A percentile compares a stretch with the other conserved stretches of the same genome.
phyloP scores from a whole-genome alignment of 1,140 invertebrate species.

The Philaenus spumarius region DNA sequence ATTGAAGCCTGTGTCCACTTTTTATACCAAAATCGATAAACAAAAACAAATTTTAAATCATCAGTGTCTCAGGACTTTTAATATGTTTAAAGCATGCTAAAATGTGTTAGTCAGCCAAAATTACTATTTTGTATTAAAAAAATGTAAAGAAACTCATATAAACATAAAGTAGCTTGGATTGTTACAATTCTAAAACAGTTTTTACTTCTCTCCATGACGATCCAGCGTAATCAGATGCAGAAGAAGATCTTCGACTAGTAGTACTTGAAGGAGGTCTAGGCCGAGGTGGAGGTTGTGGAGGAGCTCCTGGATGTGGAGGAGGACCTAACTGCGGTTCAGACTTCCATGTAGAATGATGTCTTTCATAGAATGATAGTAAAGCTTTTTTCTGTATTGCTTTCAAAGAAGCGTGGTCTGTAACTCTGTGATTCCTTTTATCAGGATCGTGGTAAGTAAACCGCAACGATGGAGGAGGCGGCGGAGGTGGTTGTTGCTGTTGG shows the following conservation, averaged over 20 bases:
- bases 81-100: no score
- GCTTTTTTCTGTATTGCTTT: slow-evolving; percentile 86
- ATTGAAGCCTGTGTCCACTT: no score
- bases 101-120: no score
- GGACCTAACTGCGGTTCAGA: slow-evolving; percentile 52
- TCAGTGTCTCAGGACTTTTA: no score
- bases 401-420: slow-evolving; percentile 52
- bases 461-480: slow-evolving; percentile 34
- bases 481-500: slow-evolving; percentile 15
- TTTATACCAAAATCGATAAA: no score
- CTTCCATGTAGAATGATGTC: slow-evolving; percentile 57
- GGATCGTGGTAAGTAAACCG: slow-evolving; percentile 48
- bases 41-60: no score
- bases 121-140: no score
- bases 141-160: no score
- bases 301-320: slow-evolving; percentile 49
- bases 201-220: slow-evolving; percentile 28
- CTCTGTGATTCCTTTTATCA: slow-evolving; percentile 68
- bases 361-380: slow-evolving; percentile 74
- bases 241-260: slow-evolving; percentile 49
- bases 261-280: slow-evolving; percentile 42
- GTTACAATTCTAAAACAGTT: no score
- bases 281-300: slow-evolving; percentile 45
- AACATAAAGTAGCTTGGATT: no score
- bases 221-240: slow-evolving; percentile 57